Percentiles rank a stretch among this genome's conserved stretches.
Conservation (phyloP, 2,797 vertebrate species). For the Serranus cabrilla region DNA sequence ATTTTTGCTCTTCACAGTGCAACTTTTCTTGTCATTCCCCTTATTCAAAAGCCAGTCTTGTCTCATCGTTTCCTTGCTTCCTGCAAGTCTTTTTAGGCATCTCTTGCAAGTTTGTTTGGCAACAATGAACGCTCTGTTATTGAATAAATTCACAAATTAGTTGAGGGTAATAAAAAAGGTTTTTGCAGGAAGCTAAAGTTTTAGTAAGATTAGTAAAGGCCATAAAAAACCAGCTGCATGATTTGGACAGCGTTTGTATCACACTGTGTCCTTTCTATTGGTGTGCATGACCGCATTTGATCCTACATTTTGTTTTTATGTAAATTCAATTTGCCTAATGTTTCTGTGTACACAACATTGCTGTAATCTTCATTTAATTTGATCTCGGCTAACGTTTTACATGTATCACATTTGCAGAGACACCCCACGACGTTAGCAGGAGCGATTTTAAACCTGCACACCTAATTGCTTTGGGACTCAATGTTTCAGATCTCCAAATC, state of each 20-base stretch:
- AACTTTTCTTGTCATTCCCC: conserved; percentile 39
- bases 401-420: neutral
- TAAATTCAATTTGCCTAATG: neutral
- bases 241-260: conserved; percentile 1
- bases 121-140: conserved; percentile 37
- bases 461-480: neutral
- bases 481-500: neutral
- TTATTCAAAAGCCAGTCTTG: conserved; percentile 47
- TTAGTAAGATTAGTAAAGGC: conserved; percentile 4
- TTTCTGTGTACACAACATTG: neutral
- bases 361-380: neutral
- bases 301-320: neutral
- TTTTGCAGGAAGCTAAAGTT: neutral
- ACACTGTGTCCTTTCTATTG: neutral
- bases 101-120: conserved; percentile 33
- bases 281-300: neutral
- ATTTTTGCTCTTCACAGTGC: conserved; percentile 26
- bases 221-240: conserved; percentile 3
- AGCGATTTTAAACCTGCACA: neutral
- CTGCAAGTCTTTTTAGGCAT: conserved; percentile 20
- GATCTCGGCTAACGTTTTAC: neutral
- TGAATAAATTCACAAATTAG: conserved; percentile 54
- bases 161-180: conserved; percentile 22
- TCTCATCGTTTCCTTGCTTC: conserved; percentile 27
- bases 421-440: neutral